These are phyloP conservation scores for Heliothis subflexa DNA, from an alignment of 1,140 invertebrate species.

Conservation along the genomic window DNA sequence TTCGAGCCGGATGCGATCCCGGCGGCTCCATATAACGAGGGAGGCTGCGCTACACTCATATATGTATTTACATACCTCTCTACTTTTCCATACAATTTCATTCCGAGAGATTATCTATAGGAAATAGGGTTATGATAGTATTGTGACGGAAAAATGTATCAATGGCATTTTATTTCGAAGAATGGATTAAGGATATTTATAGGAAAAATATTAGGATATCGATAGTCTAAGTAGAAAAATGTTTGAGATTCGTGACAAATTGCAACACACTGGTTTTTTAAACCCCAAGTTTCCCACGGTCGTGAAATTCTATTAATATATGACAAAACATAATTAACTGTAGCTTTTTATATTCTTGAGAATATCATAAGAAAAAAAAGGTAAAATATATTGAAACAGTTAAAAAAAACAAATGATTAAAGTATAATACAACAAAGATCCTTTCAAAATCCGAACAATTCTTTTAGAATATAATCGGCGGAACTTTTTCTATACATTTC, in stretches of 20 bases:
- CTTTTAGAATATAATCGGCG: not conserved
- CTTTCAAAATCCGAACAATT: not conserved
- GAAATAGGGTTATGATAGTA: slow-evolving; percentile 16
- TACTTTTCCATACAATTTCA: slow-evolving; percentile 40
- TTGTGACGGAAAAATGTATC: not conserved
- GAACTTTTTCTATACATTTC: slow-evolving; percentile 23
- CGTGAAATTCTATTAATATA: not conserved
- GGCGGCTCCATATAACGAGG: slow-evolving; percentile 76
- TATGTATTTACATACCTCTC: slow-evolving; percentile 33
- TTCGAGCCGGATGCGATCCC: slow-evolving; percentile 71
- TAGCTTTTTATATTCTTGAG: too few relatives aligned
- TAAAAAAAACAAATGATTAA: slow-evolving; percentile 8
- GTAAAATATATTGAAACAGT: not conserved
- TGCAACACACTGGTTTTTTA: not conserved
- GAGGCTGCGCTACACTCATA: slow-evolving; percentile 42
- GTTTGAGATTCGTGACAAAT: not conserved
- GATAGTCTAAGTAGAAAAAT: not conserved
- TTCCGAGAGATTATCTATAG: slow-evolving; percentile 16
- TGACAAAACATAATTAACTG: not conserved
- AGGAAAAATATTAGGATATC: not conserved
- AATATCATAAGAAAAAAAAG: too few relatives aligned
- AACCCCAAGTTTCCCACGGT: not conserved
- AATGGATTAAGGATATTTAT: too few relatives aligned
- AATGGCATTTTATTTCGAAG: not conserved
- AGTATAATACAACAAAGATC: not conserved